Conservation (phyloP, 92 coral and sea anemone species). For the Zoanthus gigantus region DNA sequence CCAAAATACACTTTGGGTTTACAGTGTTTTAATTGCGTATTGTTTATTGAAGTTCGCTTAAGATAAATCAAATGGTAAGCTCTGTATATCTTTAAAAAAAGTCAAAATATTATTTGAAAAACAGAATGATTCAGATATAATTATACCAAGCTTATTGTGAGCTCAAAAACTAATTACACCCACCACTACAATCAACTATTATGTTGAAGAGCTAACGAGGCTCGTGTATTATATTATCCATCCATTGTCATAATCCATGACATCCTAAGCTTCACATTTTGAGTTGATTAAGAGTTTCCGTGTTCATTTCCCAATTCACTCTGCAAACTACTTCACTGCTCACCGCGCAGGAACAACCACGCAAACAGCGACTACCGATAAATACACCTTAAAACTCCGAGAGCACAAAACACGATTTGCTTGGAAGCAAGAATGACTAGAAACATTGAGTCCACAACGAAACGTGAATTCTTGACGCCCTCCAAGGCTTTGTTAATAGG, state of each 20-base stretch:
- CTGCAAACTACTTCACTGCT: conserved; percentile 28
- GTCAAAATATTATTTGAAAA: conserved; percentile 13
- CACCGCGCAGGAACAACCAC: conserved; percentile 15
- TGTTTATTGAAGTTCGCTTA: background rate
- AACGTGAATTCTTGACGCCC: background rate
- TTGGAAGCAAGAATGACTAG: background rate
- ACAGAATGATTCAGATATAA: conserved; percentile 21
- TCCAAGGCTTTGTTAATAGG: conserved; percentile 18
- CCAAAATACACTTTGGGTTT: background rate
- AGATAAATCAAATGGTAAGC: background rate
- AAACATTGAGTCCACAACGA: conserved; percentile 3
- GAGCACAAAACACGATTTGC: conserved; percentile 9
- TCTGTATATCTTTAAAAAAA: background rate
- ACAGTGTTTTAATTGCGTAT: background rate
- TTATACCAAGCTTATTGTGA: conserved; percentile 31
- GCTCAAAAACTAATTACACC: conserved; percentile 3
- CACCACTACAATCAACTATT: conserved; percentile 19
- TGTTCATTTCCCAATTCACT: conserved; percentile 47
- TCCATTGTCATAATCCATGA: background rate
- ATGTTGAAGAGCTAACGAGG: conserved; percentile 28
- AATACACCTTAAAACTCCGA: background rate
- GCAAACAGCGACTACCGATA: conserved; percentile 35
- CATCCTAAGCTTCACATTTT: conserved; percentile 25
- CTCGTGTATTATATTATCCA: background rate
- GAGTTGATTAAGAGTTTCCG: conserved; percentile 40